Percentiles rank a stretch among this genome's conserved stretches.
Evolutionary conservation across 2,113 vertebrate species (phyloP).

Genomic region (Eonycteris spelaea): DNA sequence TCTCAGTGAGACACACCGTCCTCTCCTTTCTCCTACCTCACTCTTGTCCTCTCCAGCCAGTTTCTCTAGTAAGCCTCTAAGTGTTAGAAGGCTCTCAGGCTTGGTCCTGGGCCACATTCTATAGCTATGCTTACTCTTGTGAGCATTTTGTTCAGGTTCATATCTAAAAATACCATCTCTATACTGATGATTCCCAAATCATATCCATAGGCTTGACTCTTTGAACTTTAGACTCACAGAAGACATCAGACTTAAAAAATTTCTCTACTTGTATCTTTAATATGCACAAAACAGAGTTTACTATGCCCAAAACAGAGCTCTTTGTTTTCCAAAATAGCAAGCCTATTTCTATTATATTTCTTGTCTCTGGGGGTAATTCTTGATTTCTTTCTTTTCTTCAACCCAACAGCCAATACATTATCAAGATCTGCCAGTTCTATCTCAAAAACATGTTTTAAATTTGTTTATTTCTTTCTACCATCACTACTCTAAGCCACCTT

Average conservation of each 20-base stretch:
- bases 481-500: background rate
- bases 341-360: background rate
- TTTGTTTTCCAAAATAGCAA: background rate
- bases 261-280: background rate
- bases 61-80: background rate
- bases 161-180: background rate
- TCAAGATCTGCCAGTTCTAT: too few relatives aligned
- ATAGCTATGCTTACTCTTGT: background rate
- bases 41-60: background rate
- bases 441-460: too few relatives aligned
- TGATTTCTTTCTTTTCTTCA: too few relatives aligned
- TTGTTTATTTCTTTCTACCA: too few relatives aligned
- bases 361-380: too few relatives aligned
- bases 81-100: background rate
- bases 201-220: background rate
- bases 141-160: background rate
- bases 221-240: background rate
- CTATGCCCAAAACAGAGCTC: background rate
- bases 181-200: background rate
- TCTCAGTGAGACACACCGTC: background rate
- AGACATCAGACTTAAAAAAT: background rate
- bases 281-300: background rate
- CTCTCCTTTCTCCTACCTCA: background rate
- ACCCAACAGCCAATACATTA: too few relatives aligned
- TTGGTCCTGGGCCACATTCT: background rate